These are phyloP conservation scores for Drosophila seguyi DNA, from an alignment of 1,140 invertebrate species.

Conservation along the genomic window DNA sequence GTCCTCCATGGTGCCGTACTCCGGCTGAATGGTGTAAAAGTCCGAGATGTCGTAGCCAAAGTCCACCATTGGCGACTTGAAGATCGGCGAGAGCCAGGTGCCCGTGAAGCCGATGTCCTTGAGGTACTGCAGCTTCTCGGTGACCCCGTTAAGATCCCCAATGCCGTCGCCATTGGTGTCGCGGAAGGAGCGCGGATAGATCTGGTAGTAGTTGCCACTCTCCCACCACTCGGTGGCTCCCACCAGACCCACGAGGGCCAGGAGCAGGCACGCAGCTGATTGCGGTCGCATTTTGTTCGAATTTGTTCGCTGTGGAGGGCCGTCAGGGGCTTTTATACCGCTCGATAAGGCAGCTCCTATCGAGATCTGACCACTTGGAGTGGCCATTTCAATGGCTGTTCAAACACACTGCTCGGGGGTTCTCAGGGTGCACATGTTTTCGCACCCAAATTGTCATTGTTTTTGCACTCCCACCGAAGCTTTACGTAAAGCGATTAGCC, in stretches of 20 bases:
- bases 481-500: conserved; percentile 51
- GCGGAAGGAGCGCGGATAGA: conserved; percentile 91
- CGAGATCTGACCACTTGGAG: conserved; percentile 43
- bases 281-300: conserved; percentile 56
- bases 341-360: conserved; percentile 57
- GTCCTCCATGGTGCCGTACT: conserved; percentile 90
- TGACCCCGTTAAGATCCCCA: conserved; percentile 89
- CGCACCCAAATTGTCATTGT: conserved; percentile 52
- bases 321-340: conserved; percentile 51
- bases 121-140: conserved; percentile 86
- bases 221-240: conserved; percentile 89
- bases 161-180: conserved; percentile 91
- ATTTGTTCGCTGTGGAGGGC: conserved; percentile 31
- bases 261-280: conserved; percentile 50
- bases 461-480: conserved; percentile 23
- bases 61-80: conserved; percentile 89
- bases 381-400: conserved; percentile 59
- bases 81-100: conserved; percentile 91
- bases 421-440: conserved; percentile 28
- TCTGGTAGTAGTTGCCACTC: conserved; percentile 90
- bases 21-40: conserved; percentile 90
- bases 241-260: conserved; percentile 35
- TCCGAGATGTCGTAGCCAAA: conserved; percentile 92
- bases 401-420: conserved; percentile 53
- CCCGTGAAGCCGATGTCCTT: conserved; percentile 87